A percentile compares a stretch with the other conserved stretches of the same genome.
These are phyloP conservation scores for Lampropteryx suffumata DNA, from an alignment of 2,888 invertebrate species.

Conservation along the genomic window DNA sequence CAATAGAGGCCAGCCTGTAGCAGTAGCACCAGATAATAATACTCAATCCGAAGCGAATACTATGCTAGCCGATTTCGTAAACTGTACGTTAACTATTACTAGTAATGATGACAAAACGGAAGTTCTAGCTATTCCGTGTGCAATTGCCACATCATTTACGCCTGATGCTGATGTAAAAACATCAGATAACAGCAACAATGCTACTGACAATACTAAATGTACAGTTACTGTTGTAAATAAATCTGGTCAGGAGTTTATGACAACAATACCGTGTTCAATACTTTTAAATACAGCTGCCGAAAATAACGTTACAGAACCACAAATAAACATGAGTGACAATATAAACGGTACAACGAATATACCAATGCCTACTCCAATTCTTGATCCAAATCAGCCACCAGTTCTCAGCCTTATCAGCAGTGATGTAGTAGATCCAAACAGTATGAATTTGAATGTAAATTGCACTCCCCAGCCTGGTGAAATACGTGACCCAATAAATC, in stretches of 20 bases:
- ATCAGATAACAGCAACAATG: conserved; percentile 45
- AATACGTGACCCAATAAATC: conserved; percentile 69
- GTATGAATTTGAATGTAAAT: conserved; percentile 38
- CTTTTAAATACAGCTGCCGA: conserved; percentile 72
- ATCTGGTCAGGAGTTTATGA: conserved; percentile 67
- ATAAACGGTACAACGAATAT: conserved; percentile 35
- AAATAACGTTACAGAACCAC: conserved; percentile 75
- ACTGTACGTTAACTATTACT: conserved; percentile 76
- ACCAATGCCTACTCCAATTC: conserved; percentile 25
- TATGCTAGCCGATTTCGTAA: conserved; percentile 68
- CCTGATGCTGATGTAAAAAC: conserved; percentile 73
- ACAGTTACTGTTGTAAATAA: conserved; percentile 72
- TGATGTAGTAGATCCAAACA: conserved; percentile 36
- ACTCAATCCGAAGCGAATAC: conserved; percentile 59
- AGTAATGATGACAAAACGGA: conserved; percentile 65
- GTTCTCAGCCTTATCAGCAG: conserved; percentile 44
- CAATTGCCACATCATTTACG: conserved; percentile 77
- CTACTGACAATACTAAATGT: conserved; percentile 69
- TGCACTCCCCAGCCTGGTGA: conserved; percentile 59
- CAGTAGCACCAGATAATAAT: conserved; percentile 64
- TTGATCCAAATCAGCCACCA: conserved; percentile 29
- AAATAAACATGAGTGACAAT: conserved; percentile 41
- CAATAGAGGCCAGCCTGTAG: conserved; percentile 73
- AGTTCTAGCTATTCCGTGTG: conserved; percentile 75
- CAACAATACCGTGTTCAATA: conserved; percentile 75